Base-by-base conservation (phyloP, 2,797 vertebrate species). In the Microctenopoma stevenorrisi region DNA sequence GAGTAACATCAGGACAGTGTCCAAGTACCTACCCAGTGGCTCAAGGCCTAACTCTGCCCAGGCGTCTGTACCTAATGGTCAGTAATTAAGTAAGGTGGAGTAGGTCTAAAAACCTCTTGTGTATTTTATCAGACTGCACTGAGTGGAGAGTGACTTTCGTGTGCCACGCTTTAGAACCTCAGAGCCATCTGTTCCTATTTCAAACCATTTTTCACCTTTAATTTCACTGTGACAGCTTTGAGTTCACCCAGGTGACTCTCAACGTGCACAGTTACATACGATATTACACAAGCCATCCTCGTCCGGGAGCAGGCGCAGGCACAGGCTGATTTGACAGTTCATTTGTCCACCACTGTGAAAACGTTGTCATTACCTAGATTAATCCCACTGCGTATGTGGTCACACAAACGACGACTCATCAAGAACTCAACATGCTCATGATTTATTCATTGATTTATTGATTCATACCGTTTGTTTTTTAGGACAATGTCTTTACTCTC, bases 1-100 rank as follows among this genome's bases (percentile, higher is more conserved):
- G 62, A 94, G 94, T 63, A 96, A 95, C 68, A 64, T 86, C 35
- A 94, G 82, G 79, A 97, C 95, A 0, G 90, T 95, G 60, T 93
- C 85, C 51, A 95, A 94, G 18, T 96, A 94, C 84, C 76, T 78
- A 46, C 65, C 52, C 2, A 61, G 65, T 15, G 71, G 2, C 38
- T 35, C 56, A 0, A 68, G 22, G 14, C 73, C 70, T 0, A 25
- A 59, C 16, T 40, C 77, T 12, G 68, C 57, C 4, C 65, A 67
- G 9, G 26, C 55, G 0, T 55, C 83, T 44, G 44, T 3, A 37
- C 54, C 62, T 38, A 72, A 52, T 6, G 22, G 30, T 43, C 61
- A 78, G 71, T 81, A 70, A 83, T 15, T 5, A 15, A 68, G 48
- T 37, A 33, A 56, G n/a, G 15, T 52, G 44, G 51, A 79, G 35